These are phyloP conservation scores for Syrrhaptes paradoxus DNA, from an alignment of 2,113 vertebrate species.

Conservation along the genomic window DNA sequence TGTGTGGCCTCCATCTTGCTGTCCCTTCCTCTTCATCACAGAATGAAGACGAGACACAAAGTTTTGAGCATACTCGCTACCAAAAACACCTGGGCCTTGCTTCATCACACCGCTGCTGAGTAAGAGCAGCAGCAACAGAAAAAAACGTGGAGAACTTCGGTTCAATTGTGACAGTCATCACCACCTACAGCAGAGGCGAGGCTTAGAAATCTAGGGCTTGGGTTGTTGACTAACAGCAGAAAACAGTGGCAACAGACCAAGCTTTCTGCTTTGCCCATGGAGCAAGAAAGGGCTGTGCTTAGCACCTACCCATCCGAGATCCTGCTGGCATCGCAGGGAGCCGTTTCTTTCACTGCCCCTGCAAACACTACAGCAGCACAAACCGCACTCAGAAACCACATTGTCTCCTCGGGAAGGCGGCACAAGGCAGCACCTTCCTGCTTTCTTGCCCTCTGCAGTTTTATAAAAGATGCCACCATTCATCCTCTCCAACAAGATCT, in stretches of 20 bases:
- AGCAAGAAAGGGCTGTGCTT: not conserved
- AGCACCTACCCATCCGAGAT: not conserved
- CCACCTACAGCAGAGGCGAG: not conserved
- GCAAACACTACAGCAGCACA: not conserved
- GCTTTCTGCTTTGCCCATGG: not conserved
- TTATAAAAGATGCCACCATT: not conserved
- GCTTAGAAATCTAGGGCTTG: not conserved
- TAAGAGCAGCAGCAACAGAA: not conserved
- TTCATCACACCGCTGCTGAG: not conserved
- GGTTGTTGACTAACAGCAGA: not conserved
- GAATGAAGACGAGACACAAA: not conserved
- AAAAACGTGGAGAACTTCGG: not conserved
- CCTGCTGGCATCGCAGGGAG: not conserved
- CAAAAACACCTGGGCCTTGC: not conserved
- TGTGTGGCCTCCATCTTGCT: not conserved
- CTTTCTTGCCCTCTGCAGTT: not conserved
- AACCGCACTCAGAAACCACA: not conserved
- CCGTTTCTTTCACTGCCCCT: not conserved
- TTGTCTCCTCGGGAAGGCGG: not conserved
- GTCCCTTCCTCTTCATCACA: not conserved
- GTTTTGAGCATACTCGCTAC: not conserved
- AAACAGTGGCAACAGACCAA: not conserved
- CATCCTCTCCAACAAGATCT: not conserved
- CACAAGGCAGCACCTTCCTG: not conserved
- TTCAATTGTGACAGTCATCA: not conserved